Evolutionary conservation across 37 sponge, comb jelly and placozoan species (phyloP).

Genomic region (Trichoplax adhaerens): DNA sequence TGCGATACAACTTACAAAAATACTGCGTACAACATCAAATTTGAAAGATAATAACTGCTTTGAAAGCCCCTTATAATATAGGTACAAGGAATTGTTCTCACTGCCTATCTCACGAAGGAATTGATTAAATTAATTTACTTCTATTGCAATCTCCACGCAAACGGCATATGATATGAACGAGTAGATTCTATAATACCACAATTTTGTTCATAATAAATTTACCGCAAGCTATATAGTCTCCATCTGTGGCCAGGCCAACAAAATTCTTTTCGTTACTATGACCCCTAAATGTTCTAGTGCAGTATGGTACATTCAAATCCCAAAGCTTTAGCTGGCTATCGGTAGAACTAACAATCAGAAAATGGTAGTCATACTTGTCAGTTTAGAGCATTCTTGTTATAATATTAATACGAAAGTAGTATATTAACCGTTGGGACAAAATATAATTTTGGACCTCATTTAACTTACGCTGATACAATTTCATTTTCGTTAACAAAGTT

Average conservation of each 20-base stretch:
- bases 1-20: slow-evolving; percentile 28
- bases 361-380: too few relatives aligned
- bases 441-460: too few relatives aligned
- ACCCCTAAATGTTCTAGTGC: slow-evolving; percentile 42
- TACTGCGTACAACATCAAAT: slow-evolving; percentile 20
- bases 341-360: slow-evolving; percentile 28
- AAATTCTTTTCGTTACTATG: slow-evolving; percentile 80
- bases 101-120: slow-evolving; percentile 27
- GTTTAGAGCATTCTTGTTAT: too few relatives aligned
- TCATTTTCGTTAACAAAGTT: slow-evolving; percentile 30
- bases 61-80: slow-evolving; percentile 42
- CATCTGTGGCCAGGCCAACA: slow-evolving; percentile 52
- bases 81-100: slow-evolving; percentile 60
- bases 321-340: slow-evolving; percentile 75
- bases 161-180: too few relatives aligned
- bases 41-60: slow-evolving; percentile 38
- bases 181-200: neutral
- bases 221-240: slow-evolving; percentile 70
- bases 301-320: slow-evolving; percentile 15
- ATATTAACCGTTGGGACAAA: too few relatives aligned
- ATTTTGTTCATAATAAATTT: neutral
- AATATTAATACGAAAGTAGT: too few relatives aligned
- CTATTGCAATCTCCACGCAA: neutral
- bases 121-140: neutral
- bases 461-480: slow-evolving; percentile 66